A percentile compares a stretch with the other conserved stretches of the same genome.
phyloP scores from a whole-genome alignment of 2,888 invertebrate species.

The Lucinisca nassula region DNA sequence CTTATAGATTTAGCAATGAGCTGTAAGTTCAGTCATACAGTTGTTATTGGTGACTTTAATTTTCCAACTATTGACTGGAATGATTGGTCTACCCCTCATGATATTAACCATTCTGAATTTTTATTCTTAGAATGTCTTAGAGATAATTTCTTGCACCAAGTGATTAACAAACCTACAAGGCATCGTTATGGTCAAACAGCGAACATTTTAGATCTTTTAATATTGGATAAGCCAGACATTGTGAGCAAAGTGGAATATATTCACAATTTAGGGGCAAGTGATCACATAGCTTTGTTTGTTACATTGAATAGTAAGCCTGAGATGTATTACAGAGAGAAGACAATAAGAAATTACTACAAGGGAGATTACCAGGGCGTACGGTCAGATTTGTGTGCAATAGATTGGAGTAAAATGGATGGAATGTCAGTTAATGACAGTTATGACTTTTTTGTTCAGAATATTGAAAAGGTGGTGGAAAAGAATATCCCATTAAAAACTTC shows the following conservation, averaged over 20 bases:
- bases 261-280: background rate
- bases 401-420: background rate
- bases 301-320: background rate
- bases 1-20: background rate
- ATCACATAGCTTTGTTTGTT: background rate
- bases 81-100: background rate
- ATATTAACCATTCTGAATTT: background rate
- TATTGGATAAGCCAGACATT: background rate
- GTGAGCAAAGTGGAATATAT: background rate
- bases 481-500: too few relatives aligned
- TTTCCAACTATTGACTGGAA: background rate
- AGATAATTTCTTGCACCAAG: background rate
- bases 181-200: background rate
- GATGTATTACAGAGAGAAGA: background rate
- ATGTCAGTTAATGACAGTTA: background rate
- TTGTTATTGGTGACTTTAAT: background rate
- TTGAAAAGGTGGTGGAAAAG: slow-evolving; percentile 1
- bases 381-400: background rate
- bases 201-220: background rate
- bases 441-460: background rate
- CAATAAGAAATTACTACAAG: background rate
- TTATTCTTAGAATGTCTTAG: background rate
- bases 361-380: background rate
- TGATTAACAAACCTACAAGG: background rate
- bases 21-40: background rate